Evolutionary conservation across 2,797 vertebrate species (phyloP).

Genomic region (Characodon lateralis): DNA sequence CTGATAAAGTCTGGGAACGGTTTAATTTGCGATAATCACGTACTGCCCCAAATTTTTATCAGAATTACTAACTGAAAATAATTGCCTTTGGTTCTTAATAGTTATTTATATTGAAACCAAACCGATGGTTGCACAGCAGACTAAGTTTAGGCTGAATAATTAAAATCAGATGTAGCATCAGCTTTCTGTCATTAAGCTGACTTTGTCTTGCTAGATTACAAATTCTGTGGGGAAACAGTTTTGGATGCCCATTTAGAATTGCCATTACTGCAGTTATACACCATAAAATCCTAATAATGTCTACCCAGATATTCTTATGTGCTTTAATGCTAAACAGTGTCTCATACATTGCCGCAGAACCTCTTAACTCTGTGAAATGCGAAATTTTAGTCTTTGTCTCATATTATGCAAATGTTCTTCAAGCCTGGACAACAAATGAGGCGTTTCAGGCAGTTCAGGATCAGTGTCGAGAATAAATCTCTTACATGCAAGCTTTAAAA

Average conservation of each 20-base stretch:
- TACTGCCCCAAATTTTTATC: no score
- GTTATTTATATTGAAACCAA: background rate
- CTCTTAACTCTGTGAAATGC: background rate
- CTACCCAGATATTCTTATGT: background rate
- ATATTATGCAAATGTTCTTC: slow-evolving; percentile 7
- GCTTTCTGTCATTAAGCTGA: background rate
- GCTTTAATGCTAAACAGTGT: background rate
- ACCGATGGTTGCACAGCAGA: background rate
- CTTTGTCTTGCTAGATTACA: background rate
- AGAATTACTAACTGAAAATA: no score
- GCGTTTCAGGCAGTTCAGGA: slow-evolving; percentile 5
- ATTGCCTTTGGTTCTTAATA: no score
- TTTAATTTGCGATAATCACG: no score
- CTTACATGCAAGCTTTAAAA: background rate
- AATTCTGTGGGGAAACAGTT: background rate
- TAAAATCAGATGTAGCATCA: background rate
- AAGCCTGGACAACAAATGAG: slow-evolving; percentile 9
- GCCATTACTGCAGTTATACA: background rate
- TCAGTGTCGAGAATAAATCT: background rate
- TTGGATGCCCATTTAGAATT: background rate
- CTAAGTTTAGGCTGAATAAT: background rate
- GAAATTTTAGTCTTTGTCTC: slow-evolving; percentile 3
- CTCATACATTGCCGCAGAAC: background rate
- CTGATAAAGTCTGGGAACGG: no score
- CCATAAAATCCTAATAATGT: slow-evolving; percentile 1